Base-by-base conservation (phyloP, 2,888 invertebrate genomes). In the Parelbella ahira region DNA sequence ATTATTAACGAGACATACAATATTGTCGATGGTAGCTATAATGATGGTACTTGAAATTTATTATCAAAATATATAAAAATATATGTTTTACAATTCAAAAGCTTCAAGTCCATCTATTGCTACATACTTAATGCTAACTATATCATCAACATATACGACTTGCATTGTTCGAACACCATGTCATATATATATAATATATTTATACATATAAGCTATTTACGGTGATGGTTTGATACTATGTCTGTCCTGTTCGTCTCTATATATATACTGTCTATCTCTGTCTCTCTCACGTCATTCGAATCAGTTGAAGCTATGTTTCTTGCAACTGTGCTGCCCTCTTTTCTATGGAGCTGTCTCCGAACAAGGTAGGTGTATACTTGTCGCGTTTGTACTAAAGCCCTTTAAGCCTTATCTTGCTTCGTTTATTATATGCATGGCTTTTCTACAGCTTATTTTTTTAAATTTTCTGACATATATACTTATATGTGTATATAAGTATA, bases 211-310 rank as follows among this genome's bases (percentile, higher is more conserved):
- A 53, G 67, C 71, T 73, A 69, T 66, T 79, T 77, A 78, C 69
- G 86, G 86, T 87, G 86, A 79, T 78, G 86, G 86, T 86, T 86
- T 84, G 86, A 84, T 86, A 83, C 81, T 76, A 32, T 52, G 50
- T 50, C 39, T 45, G 30, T 56, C n/a, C 52, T 57, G 41, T 54
- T 42, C 64, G 60, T 73, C 65, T 63, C 59, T 67, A 21, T 42
- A 21, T 18, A 12, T 32, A 10, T 32, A 6, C 15, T 32, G 15
- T 33, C 11, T 3, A 15, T 15, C 12, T 5, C 9, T 41, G 3
- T 38, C 11, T 32, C 18, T 33, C 20, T 32, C 15, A 19, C n/a
- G 28, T 36, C 8, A 8, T 11, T 18, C 13, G 7, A 34, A 8
- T 28, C 18, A 29, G 2, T 36, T 7, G 37, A 39, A 44, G 57